Evolutionary conservation across 1,140 invertebrate genomes (phyloP), one percentile per base, ranked within the genome.

Genomic region (Globodera ellingtonae): DNA sequence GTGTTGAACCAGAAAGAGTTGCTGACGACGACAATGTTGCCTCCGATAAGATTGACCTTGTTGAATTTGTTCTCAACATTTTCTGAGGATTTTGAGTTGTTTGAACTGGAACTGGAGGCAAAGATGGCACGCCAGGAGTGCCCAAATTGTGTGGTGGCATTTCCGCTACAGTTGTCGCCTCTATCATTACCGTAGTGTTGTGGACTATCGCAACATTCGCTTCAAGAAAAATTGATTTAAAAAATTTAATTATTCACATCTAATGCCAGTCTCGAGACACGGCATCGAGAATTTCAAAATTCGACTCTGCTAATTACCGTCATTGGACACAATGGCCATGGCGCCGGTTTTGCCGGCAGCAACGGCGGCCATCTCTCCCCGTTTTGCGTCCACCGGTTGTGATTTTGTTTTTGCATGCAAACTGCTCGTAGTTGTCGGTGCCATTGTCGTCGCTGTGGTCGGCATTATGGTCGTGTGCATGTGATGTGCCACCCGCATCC

Each of bases 401-500:
- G 52, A 24, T 6, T 56, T 74, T 74, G 24, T 74, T 15, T 48
- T 48, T 15, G 18, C 18, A 18, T n/a, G 46, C 15, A 18, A 5
- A n/a, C 0, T 80, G 4, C 21, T 62, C 46, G 4, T 52, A 62
- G 69, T 56, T 24, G 59, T n/a, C 3, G 35, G 10, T 69, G 48
- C 62, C 24, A 35, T 21, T 52, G n/a, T 62, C 67, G 6, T 50
- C n/a, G 59, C 13, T 75, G 56, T 56, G 6, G 8, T 65, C 46
- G 56, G 35, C 35, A 35, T 35, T 35, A 35, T 75, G 24, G 50
- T 82, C 59, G 24, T 48, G 35, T 82, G 75, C 52, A 21, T 21
- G 24, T 44, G n/a, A 35, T 70, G 18, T 73, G 59, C 70, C 7
- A 15, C n/a, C 44, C 13, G 21, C 15, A 56, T 10, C 44, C 13